These are phyloP conservation scores for Perca fluviatilis DNA, from an alignment of 2,113 vertebrate genomes.

Conservation along the genomic window DNA sequence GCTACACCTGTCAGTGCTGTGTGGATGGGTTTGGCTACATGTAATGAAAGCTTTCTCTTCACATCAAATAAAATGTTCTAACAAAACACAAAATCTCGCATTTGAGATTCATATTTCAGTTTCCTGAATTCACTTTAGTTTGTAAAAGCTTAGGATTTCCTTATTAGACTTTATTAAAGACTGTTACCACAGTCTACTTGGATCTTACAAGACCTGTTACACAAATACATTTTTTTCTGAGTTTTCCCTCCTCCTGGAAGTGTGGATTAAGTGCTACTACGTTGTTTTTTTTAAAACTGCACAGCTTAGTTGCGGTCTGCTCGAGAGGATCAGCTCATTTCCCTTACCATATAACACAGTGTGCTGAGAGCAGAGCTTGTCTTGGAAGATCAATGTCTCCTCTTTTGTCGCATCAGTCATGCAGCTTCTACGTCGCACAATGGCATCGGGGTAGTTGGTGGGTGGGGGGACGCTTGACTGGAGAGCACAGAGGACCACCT, in stretches of 20 bases:
- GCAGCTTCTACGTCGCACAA: conserved; percentile 76
- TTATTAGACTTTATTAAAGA: conserved; percentile 34
- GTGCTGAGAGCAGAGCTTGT: conserved; percentile 71
- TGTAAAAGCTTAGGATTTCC: conserved; percentile 37
- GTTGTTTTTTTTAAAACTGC: conserved; percentile 46
- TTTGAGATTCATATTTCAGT: conserved; percentile 35
- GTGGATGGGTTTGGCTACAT: conserved; percentile 11
- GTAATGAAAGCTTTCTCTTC: conserved; percentile 38
- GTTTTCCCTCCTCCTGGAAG: conserved; percentile 55
- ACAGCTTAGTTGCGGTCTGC: conserved; percentile 75
- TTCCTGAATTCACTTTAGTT: conserved; percentile 26
- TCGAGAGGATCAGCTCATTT: conserved; percentile 80
- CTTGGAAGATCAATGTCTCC: conserved; percentile 77
- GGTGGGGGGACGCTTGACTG: conserved; percentile 64
- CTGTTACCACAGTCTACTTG: conserved; percentile 49
- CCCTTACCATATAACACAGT: conserved; percentile 64
- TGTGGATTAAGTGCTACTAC: conserved; percentile 71
- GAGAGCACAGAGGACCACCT: conserved; percentile 81
- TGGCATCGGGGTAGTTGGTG: conserved; percentile 66
- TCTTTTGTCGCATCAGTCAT: conserved; percentile 81
- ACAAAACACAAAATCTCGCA: conserved; percentile 14
- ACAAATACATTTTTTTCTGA: conserved; percentile 64
- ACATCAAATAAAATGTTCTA: conserved; percentile 23
- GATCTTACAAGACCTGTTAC: conserved; percentile 50
- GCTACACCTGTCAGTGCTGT: conserved; percentile 77